Base-by-base conservation (phyloP, 2,888 invertebrate species). In the Caenorhabditis wallacei region DNA sequence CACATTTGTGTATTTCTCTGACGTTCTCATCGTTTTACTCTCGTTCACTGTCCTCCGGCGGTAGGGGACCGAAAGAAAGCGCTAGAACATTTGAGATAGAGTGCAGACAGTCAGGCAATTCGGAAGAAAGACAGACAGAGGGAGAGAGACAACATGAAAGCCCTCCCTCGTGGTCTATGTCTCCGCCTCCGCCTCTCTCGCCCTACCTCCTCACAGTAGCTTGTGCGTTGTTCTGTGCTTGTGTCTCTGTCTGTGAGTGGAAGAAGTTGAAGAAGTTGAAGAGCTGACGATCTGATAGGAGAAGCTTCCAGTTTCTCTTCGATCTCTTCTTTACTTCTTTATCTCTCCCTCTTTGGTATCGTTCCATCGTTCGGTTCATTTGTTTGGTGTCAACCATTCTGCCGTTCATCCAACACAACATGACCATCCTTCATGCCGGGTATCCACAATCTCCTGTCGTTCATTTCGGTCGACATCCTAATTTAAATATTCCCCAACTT, bases 181-280 rank as follows among this genome's bases (percentile, higher is more conserved):
- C 70, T 61, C 70, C 78, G 70, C 78, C 78, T 80, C 64, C 64
- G 22, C 4, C 5, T 76, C 80, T 68, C 80, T 80, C 80, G 80
- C 69, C 26, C 37, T 68, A 48, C 66, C 75, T 48, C 68, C 56
- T 70, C 74, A 74, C 80, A 80, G 80, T 80, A 80, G 80, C 80
- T 74, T 80, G 80, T 74, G 74, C 76, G 76, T 76, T 76, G 76
- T 76, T 76, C 68, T 76, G 76, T 69, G 68, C 66, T 56, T 66
- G 66, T 69, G 76, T 76, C 61, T 80, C 61, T 69, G 76, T 59
- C 76, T 59, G 59, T 71, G 48, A 74, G 54, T 66, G 63, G 56
- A 80, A 75, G 66, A 68, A 66, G 66, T 26, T 37, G 59, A 40
- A 68, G 66, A 66, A 75, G 75, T 56, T n/a, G 75, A 75, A 75